Percentiles rank a stretch among this genome's conserved stretches.
Conservation (phyloP, 92 coral and sea anemone genomes). For the Umimayanthus chanpuru region DNA sequence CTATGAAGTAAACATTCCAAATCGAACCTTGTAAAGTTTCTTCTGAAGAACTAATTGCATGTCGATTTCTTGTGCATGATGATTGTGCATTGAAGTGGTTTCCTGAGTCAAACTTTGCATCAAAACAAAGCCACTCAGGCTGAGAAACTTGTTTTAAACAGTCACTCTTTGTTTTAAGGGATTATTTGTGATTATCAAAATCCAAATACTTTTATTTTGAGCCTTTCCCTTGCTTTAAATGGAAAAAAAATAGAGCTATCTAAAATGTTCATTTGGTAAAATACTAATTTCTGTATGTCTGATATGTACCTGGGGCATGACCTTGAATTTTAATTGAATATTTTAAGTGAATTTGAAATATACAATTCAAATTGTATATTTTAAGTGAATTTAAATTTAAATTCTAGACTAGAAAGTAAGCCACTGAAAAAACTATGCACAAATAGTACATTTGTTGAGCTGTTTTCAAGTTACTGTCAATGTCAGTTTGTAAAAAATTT, state of each 20-base stretch:
- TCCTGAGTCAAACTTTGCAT: neutral
- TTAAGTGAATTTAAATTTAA: neutral
- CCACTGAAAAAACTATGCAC: neutral
- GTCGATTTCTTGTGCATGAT: neutral
- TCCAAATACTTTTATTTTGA: neutral
- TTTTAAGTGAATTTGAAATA: neutral
- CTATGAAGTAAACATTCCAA: neutral
- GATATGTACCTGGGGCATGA: neutral
- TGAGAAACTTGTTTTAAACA: neutral
- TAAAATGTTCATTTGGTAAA: neutral
- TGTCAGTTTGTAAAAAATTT: neutral
- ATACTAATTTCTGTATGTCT: neutral
- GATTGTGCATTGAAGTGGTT: neutral
- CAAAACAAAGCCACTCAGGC: neutral
- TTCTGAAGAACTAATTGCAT: neutral
- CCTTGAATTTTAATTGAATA: slow-evolving; percentile 11
- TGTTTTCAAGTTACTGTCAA: neutral
- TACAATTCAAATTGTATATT: slow-evolving; percentile 5
- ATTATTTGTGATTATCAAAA: neutral
- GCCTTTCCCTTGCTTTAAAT: neutral
- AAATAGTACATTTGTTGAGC: neutral
- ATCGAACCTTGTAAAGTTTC: neutral
- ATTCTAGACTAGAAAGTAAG: neutral
- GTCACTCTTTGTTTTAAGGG: neutral
- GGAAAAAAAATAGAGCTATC: neutral